Evolutionary conservation across 2,797 vertebrate species (phyloP).

Genomic region (Tauraco hartlaubi): DNA sequence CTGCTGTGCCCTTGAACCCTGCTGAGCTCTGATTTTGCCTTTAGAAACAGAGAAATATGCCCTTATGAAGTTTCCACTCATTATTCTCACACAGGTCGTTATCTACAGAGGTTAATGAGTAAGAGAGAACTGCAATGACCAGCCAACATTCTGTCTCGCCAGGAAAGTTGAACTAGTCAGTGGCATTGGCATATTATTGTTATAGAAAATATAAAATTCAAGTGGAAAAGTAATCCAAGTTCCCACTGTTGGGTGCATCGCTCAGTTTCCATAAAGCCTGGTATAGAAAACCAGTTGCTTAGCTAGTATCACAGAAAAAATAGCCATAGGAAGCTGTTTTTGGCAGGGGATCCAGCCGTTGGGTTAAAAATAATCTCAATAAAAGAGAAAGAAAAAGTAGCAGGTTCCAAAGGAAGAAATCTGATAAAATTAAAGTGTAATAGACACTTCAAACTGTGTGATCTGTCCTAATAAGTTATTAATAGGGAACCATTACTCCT

Average conservation of each 20-base stretch:
- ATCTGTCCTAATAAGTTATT: conserved; percentile 95
- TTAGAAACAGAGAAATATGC: not conserved
- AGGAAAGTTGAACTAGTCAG: not conserved
- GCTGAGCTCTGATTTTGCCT: not conserved
- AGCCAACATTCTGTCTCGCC: not conserved
- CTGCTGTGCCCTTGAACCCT: not conserved
- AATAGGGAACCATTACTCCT: conserved; percentile 96
- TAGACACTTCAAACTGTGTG: conserved; percentile 87
- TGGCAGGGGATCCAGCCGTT: not conserved
- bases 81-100: not conserved
- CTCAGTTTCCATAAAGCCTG: not conserved
- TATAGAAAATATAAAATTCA: not conserved
- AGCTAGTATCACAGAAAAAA: not conserved
- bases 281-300: not conserved
- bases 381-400: conserved; percentile 71
- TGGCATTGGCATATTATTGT: not conserved
- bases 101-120: not conserved
- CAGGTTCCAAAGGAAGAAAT: conserved; percentile 77
- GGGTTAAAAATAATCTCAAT: conserved; percentile 67
- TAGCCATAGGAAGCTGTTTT: not conserved
- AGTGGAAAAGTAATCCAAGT: not conserved
- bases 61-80: not conserved
- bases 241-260: not conserved
- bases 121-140: not conserved
- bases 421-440: conserved; percentile 86